A percentile compares a stretch with the other conserved stretches of the same genome.
phyloP scores from a whole-genome alignment of 2,113 vertebrate genomes.

The Crotalus horridus region DNA sequence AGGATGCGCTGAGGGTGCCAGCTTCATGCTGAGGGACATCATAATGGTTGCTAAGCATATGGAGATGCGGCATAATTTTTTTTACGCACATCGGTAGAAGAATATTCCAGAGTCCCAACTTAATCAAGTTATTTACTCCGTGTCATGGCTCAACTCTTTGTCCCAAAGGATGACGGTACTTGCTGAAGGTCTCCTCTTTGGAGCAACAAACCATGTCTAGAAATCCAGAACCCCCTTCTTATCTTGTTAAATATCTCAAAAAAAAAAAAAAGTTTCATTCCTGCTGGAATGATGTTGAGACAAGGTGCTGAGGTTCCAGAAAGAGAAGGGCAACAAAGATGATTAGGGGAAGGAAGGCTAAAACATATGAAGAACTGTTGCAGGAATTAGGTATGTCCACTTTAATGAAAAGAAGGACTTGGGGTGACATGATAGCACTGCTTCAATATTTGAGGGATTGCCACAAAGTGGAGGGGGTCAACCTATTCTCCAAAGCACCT shows the following conservation, averaged over 20 bases:
- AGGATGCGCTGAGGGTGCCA: not conserved
- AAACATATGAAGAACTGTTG: not conserved
- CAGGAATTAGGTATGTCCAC: not conserved
- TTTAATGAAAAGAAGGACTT: not conserved
- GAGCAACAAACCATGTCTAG: not conserved
- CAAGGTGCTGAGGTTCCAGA: not conserved
- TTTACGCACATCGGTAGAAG: not conserved
- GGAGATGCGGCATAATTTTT: not conserved
- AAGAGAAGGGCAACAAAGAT: not conserved
- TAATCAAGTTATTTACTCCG: not conserved
- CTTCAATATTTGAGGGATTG: not conserved
- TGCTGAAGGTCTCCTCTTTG: not conserved
- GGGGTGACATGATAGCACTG: not conserved
- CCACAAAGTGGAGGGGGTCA: not conserved
- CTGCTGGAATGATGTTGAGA: not conserved
- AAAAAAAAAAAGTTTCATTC: not conserved
- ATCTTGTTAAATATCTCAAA: not conserved
- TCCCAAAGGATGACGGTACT: not conserved
- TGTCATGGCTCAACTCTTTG: not conserved
- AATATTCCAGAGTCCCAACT: not conserved
- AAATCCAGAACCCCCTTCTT: not conserved
- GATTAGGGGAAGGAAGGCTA: not conserved
- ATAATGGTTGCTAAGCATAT: not conserved
- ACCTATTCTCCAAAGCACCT: not conserved
- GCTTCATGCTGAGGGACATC: not conserved